Evolutionary conservation across 2,113 vertebrate species (phyloP).

Genomic region (Cyanoramphus novaezelandiae): DNA sequence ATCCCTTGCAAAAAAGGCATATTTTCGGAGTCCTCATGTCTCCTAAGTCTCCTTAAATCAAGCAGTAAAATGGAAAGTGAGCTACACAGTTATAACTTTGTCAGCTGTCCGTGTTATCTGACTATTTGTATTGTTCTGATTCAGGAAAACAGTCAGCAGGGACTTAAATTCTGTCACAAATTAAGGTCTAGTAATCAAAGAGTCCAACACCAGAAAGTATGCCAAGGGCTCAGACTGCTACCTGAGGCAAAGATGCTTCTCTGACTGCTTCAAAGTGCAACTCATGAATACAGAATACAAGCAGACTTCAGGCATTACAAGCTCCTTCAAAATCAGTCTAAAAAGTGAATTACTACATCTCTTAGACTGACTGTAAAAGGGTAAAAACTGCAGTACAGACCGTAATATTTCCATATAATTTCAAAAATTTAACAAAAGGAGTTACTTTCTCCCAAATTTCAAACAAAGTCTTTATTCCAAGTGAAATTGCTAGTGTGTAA

Average conservation of each 20-base stretch:
- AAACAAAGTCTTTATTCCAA: not conserved
- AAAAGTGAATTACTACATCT: not conserved
- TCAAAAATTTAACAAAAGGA: not conserved
- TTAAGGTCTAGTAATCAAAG: not conserved
- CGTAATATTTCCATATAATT: not conserved
- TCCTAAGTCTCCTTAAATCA: not conserved
- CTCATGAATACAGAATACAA: not conserved
- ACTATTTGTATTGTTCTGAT: not conserved
- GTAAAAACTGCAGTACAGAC: not conserved
- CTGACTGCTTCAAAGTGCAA: not conserved
- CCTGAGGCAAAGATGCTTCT: not conserved
- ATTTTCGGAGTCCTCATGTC: not conserved
- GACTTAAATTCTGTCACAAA: not conserved
- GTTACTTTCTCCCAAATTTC: not conserved
- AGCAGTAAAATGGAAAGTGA: not conserved
- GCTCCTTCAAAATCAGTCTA: not conserved
- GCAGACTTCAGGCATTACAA: not conserved
- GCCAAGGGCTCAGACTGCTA: not conserved
- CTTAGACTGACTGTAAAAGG: not conserved
- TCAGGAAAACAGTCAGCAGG: not conserved
- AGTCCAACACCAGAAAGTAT: not conserved
- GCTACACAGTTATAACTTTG: not conserved
- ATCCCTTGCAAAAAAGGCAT: not conserved
- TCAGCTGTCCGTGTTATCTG: not conserved
- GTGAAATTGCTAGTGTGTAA: not conserved